Evolutionary conservation across 1,140 invertebrate species (phyloP).

Genomic region (Hylaeus volcanicus): DNA sequence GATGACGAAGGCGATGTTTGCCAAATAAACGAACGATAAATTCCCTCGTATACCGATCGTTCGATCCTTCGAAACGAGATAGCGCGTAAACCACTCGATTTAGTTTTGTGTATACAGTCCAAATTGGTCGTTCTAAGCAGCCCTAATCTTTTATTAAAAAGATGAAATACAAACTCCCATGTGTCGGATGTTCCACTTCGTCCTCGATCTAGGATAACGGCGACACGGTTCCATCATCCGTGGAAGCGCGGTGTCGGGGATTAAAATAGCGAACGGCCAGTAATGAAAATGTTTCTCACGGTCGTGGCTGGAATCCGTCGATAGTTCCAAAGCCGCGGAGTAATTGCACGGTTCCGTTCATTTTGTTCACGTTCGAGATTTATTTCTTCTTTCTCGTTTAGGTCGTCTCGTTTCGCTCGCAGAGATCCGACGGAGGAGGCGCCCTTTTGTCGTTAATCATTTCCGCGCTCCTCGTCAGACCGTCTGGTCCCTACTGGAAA

Average conservation of each 20-base stretch:
- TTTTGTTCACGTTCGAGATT: slow-evolving; percentile 56
- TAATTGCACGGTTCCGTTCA: slow-evolving; percentile 49
- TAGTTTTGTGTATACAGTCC: background rate
- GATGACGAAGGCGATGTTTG: slow-evolving; percentile 51
- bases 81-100: slow-evolving; percentile 6
- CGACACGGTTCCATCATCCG: no score
- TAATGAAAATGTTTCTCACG: slow-evolving; percentile 25
- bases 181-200: no score
- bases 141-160: no score
- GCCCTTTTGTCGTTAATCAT: slow-evolving; percentile 70
- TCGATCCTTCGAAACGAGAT: background rate
- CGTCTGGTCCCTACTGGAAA: slow-evolving; percentile 49
- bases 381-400: slow-evolving; percentile 42
- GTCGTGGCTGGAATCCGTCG: background rate
- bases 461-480: slow-evolving; percentile 63
- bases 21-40: slow-evolving; percentile 56
- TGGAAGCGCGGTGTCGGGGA: background rate
- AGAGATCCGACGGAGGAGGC: slow-evolving; percentile 48
- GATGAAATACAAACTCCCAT: no score
- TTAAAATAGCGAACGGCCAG: background rate
- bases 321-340: slow-evolving; percentile 27
- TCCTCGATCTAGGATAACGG: no score
- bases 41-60: slow-evolving; percentile 22
- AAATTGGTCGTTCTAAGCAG: no score
- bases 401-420: slow-evolving; percentile 30